phyloP scores from a whole-genome alignment of 2,888 invertebrate species.

The Eupsilia transversa region DNA sequence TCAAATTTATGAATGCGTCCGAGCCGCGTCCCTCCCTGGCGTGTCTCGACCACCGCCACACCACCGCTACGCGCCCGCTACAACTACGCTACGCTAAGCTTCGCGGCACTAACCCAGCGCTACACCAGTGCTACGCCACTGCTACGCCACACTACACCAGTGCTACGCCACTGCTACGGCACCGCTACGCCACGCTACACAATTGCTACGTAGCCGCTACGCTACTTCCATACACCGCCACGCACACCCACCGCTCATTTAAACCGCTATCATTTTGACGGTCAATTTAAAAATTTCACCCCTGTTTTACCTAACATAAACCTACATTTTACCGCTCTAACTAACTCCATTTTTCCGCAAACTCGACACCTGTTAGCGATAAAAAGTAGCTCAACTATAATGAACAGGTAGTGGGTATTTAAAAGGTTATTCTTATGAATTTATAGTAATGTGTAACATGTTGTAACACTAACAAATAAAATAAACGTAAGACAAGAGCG shows the following conservation, averaged over 20 bases:
- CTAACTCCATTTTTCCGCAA: slow-evolving; percentile 48
- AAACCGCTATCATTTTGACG: slow-evolving; percentile 84
- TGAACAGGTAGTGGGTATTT: slow-evolving; percentile 52
- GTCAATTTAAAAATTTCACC: slow-evolving; percentile 86
- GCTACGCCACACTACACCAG: slow-evolving; percentile 30
- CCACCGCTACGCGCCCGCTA: slow-evolving; percentile 59
- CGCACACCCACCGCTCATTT: slow-evolving; percentile 78
- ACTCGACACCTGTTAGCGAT: slow-evolving; percentile 58
- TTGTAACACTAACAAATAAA: slow-evolving; percentile 62
- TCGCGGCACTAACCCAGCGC: slow-evolving; percentile 53
- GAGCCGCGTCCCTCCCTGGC: slow-evolving; percentile 71
- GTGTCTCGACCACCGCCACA: slow-evolving; percentile 68
- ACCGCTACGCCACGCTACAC: slow-evolving; percentile 33
- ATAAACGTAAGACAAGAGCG: slow-evolving; percentile 59
- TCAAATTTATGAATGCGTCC: slow-evolving; percentile 90
- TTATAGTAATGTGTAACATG: slow-evolving; percentile 62
- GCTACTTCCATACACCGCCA: slow-evolving; percentile 15
- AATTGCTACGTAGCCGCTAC: slow-evolving; percentile 40
- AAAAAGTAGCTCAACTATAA: slow-evolving; percentile 47
- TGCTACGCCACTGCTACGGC: slow-evolving; percentile 33
- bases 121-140: slow-evolving; percentile 28
- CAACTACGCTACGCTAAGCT: slow-evolving; percentile 59
- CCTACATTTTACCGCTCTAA: slow-evolving; percentile 57
- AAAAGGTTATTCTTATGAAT: slow-evolving; percentile 58
- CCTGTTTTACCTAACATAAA: slow-evolving; percentile 75